These are phyloP conservation scores for Cyphomyrus plagiostoma DNA, from an alignment of 2,113 vertebrate genomes.

Conservation along the genomic window DNA sequence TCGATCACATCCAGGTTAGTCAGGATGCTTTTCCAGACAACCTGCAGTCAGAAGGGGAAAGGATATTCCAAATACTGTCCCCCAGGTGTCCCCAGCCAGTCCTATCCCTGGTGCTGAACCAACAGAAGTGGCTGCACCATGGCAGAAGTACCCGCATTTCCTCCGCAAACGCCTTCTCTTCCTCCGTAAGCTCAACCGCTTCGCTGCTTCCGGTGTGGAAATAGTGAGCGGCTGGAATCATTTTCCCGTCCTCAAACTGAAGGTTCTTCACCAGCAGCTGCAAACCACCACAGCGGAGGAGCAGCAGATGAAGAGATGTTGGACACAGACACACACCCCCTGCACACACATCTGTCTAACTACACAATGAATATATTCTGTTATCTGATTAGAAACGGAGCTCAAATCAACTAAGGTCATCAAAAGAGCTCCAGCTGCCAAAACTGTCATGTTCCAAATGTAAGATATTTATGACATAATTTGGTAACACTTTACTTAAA, in stretches of 20 bases:
- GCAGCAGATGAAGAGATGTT: neutral
- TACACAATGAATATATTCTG: neutral
- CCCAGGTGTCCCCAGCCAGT: neutral
- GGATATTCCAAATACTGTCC: too few species aligned
- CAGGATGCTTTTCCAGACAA: conserved; percentile 72
- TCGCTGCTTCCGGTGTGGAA: conserved; percentile 54
- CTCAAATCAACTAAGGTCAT: neutral
- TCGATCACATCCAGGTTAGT: conserved; percentile 60
- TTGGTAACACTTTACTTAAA: too few species aligned
- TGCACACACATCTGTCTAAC: neutral
- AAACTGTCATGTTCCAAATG: neutral
- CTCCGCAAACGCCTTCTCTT: conserved; percentile 60
- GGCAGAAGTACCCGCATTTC: conserved; percentile 60
- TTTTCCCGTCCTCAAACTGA: conserved; percentile 78
- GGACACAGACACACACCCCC: neutral
- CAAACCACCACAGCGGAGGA: neutral
- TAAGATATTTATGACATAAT: neutral
- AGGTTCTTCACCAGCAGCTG: conserved; percentile 76
- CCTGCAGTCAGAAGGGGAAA: conserved; percentile 44
- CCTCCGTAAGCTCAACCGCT: conserved; percentile 65
- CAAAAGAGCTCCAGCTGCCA: neutral
- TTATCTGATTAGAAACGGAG: neutral
- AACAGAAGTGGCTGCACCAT: neutral
- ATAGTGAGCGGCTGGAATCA: conserved; percentile 71
- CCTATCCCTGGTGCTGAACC: neutral